A percentile compares a stretch with the other conserved stretches of the same genome.
Evolutionary conservation across 2,888 invertebrate species (phyloP).

Genomic region (Mantis religiosa): DNA sequence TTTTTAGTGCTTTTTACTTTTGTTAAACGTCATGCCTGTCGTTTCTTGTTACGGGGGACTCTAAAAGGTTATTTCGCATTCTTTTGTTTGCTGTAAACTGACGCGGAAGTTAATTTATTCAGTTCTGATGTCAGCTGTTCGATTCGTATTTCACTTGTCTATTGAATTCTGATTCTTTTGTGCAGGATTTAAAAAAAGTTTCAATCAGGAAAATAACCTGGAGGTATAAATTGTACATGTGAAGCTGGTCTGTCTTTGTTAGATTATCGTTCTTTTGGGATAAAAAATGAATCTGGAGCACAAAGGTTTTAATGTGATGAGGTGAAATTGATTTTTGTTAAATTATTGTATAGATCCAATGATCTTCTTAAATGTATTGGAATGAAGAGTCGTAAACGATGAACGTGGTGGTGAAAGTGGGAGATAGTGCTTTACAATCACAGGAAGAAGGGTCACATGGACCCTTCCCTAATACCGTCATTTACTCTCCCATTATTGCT

Average conservation of each 20-base stretch:
- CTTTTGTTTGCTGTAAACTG: not conserved
- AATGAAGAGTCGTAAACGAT: too few species aligned
- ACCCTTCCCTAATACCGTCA: not conserved
- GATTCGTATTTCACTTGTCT: not conserved
- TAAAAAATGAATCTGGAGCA: too few species aligned
- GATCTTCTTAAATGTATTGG: too few species aligned
- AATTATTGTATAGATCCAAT: too few species aligned
- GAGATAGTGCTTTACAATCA: too few species aligned
- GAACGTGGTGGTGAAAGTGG: too few species aligned
- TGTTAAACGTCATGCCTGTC: not conserved
- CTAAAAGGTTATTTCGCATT: not conserved
- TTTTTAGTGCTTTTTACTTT: not conserved
- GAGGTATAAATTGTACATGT: not conserved
- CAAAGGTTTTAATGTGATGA: not conserved
- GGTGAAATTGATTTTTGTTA: not conserved
- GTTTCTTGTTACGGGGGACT: not conserved
- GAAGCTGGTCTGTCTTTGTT: not conserved
- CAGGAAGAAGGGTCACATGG: not conserved
- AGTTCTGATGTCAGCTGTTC: not conserved
- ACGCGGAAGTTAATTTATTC: not conserved
- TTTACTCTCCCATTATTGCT: not conserved
- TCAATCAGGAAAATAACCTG: not conserved
- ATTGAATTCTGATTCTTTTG: too few species aligned
- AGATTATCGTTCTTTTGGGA: too few species aligned
- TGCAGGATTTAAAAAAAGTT: not conserved